Conservation (phyloP, 92 coral and sea anemone genomes). For the Diadumene lineata region DNA sequence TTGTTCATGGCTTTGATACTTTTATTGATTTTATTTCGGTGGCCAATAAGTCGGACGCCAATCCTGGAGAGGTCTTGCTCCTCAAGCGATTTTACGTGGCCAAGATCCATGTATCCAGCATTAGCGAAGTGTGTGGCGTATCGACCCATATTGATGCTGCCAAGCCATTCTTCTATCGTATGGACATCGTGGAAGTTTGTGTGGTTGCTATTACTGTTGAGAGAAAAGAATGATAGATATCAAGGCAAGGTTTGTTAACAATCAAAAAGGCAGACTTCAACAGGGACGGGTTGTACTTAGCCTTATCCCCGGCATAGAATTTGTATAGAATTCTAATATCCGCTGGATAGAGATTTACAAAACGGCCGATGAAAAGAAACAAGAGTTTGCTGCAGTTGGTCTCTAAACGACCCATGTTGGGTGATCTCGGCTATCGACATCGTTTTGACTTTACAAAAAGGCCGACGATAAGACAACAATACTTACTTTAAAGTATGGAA, state of each 20-base stretch:
- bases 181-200: constrained; percentile 64
- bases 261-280: too few species aligned
- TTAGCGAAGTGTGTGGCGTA: constrained; percentile 68
- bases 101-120: constrained; percentile 79
- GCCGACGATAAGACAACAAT: background rate
- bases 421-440: too few species aligned
- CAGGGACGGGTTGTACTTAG: too few species aligned
- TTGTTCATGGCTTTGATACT: constrained; percentile 84
- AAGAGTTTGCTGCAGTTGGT: background rate
- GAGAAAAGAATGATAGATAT: background rate
- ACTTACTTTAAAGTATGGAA: constrained; percentile 24
- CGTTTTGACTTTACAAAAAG: too few species aligned
- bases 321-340: too few species aligned
- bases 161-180: constrained; percentile 77
- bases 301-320: too few species aligned
- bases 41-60: constrained; percentile 85
- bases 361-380: background rate
- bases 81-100: constrained; percentile 62
- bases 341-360: too few species aligned
- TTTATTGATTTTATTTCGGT: constrained; percentile 88
- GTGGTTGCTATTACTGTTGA: constrained; percentile 14
- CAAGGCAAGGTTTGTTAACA: background rate
- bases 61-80: constrained; percentile 74
- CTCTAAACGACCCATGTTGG: too few species aligned
- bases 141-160: constrained; percentile 83